phyloP scores from a whole-genome alignment of 1,140 invertebrate genomes.

The Pentalonia nigronervosa region DNA sequence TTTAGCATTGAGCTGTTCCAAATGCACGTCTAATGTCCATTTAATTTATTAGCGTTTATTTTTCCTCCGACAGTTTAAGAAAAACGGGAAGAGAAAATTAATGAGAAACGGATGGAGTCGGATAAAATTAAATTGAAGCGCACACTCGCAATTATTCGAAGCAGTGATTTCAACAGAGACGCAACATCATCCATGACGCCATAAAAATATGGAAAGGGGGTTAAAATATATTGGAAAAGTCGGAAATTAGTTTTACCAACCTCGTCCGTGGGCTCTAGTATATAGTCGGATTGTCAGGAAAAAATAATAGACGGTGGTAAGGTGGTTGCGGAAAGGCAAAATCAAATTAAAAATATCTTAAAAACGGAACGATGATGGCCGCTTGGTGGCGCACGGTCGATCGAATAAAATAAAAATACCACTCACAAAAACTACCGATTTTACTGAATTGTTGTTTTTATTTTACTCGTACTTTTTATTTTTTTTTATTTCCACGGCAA shows the following conservation, averaged over 20 bases:
- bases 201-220: neutral
- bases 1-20: neutral
- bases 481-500: neutral
- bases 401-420: neutral
- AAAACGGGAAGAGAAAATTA: neutral
- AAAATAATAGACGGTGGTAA: neutral
- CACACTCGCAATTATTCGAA: neutral
- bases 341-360: neutral
- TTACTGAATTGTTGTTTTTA: neutral
- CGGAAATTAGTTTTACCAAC: neutral
- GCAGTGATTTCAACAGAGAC: neutral
- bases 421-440: neutral
- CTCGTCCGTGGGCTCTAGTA: neutral
- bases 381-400: neutral
- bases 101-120: neutral
- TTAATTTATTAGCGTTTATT: conserved; percentile 5
- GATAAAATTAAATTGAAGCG: neutral
- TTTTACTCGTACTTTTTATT: neutral
- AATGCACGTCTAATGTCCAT: neutral
- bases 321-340: neutral
- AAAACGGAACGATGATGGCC: neutral
- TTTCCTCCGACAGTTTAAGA: neutral
- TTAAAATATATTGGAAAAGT: neutral
- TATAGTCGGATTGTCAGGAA: neutral
- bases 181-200: neutral